Conservation (phyloP, 2,797 vertebrate species). For the Mormyrops boulengeri region DNA sequence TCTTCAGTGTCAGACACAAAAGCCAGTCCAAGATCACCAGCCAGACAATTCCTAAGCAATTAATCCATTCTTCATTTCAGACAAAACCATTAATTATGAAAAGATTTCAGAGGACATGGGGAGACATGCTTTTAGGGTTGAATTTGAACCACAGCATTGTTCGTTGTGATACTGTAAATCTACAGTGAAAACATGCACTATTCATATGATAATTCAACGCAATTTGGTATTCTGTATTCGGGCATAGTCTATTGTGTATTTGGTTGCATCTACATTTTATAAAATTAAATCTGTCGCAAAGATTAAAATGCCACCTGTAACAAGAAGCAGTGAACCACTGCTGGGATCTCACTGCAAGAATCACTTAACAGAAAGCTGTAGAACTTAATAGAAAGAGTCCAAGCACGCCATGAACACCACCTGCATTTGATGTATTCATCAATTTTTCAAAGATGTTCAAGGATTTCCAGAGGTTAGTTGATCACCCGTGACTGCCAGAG, state of each 20-base stretch:
- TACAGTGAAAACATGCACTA: background rate
- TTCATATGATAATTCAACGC: slow-evolving; percentile 10
- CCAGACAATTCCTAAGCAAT: background rate
- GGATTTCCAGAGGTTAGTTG: background rate
- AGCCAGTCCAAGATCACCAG: background rate
- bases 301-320: background rate
- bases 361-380: background rate
- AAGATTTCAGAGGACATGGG: background rate
- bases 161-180: background rate
- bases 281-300: background rate
- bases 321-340: background rate
- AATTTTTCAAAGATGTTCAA: background rate
- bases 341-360: background rate
- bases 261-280: slow-evolving; percentile 2
- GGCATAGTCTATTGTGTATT: background rate
- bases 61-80: background rate
- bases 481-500: background rate
- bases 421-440: background rate
- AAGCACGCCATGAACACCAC: background rate
- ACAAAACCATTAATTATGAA: background rate
- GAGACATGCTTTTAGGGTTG: background rate
- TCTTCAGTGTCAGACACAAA: background rate
- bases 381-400: background rate
- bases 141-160: background rate
- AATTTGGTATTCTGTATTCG: background rate